Base-by-base conservation (phyloP, 1,140 invertebrate genomes). In the Prorops nasuta region DNA sequence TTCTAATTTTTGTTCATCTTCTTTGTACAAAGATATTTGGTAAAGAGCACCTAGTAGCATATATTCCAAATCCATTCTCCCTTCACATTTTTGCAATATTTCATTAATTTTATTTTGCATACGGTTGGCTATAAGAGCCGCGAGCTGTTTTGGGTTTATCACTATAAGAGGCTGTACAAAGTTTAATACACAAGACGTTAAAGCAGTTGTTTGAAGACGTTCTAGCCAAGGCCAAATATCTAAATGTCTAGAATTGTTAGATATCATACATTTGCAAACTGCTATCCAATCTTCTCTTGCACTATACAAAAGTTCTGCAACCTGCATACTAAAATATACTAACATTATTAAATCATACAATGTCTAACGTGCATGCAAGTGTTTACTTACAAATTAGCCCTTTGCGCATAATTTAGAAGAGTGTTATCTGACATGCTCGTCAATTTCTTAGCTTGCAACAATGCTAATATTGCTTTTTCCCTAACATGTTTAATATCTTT, bases 381-480 rank as follows among this genome's bases (percentile, higher is more conserved):
- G 34, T 35, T 31, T 56, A 74, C 79, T 83, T 78, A 88, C 84
- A 89, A 88, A 70, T 81, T 80, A 22, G 85, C 86, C 54, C 79
- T 73, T 56, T 83, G 78, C 7, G 84, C 81, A 40, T 84, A 75
- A 53, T 79, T 73, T 3, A 89, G 62, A 10, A 89, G 72, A 54
- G 76, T 66, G 10, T 63, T 69, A 41, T 77, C 74, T 0, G 72
- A 73, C 77, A 85, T 86, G 64, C 85, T 81, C 17, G 74, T 66
- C 3, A 91, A 63, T 54, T 86, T 87, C 36, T 87, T 84, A 14
- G 83, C 82, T 24, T 84, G 74, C 3, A 93, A 67, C n/a, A 94
- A 72, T 67, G 90, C 87, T 42, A 94, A 70, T 64, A 92, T 78
- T 3, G 90, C 87, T 60, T 89, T 89, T 69, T 95, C 90, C 39